These are phyloP conservation scores for Spodoptera frugiperda DNA, from an alignment of 1,140 invertebrate genomes.

Conservation along the genomic window DNA sequence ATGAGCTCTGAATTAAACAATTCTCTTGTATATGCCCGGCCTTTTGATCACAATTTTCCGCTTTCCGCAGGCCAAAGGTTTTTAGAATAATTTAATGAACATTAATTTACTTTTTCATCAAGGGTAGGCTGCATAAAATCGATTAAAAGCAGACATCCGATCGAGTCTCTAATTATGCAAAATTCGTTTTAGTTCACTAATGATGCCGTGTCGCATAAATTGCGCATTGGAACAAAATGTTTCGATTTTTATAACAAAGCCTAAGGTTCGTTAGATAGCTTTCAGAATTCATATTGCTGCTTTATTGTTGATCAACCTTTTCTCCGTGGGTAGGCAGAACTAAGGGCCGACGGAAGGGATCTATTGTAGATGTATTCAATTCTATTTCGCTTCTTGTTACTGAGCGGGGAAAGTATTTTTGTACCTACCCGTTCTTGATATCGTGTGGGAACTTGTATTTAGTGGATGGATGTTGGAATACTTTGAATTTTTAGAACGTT, in stretches of 20 bases:
- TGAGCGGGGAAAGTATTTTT: not conserved
- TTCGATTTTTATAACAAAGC: slow-evolving; percentile 34
- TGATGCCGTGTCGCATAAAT: slow-evolving; percentile 30
- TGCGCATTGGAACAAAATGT: slow-evolving; percentile 11
- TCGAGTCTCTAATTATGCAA: slow-evolving; percentile 16
- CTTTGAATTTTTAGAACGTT: too few species aligned
- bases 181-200: slow-evolving; percentile 33
- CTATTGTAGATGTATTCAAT: not conserved
- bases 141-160: not conserved
- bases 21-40: too few species aligned
- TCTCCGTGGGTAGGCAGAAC: not conserved
- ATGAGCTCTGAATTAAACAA: too few species aligned
- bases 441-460: too few species aligned
- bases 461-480: too few species aligned
- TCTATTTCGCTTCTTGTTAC: not conserved
- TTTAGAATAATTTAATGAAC: slow-evolving; percentile 1
- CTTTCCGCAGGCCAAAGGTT: not conserved
- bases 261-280: slow-evolving; percentile 28
- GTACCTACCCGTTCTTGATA: not conserved
- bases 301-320: slow-evolving; percentile 7
- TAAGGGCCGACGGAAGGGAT: slow-evolving; percentile 19
- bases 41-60: too few species aligned
- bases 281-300: not conserved
- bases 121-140: not conserved
- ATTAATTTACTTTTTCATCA: not conserved